A percentile compares a stretch with the other conserved stretches of the same genome.
These are phyloP conservation scores for Trogon melanurus DNA, from an alignment of 2,113 vertebrate genomes.

Conservation along the genomic window DNA sequence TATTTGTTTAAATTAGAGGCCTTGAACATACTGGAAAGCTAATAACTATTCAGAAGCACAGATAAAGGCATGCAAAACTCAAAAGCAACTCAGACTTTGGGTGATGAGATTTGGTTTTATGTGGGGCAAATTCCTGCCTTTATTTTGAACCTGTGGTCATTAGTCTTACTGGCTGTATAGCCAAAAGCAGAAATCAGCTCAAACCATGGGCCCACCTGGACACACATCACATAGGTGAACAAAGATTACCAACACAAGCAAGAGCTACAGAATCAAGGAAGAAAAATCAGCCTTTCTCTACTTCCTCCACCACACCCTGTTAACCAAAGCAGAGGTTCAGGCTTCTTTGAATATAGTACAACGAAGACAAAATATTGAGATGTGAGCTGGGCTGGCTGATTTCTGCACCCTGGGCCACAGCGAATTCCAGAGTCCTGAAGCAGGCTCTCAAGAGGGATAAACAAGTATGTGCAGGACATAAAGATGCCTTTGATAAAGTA, in stretches of 20 bases:
- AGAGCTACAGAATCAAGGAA: not conserved
- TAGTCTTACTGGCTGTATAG: rapidly evolving
- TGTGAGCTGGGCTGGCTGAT: not conserved
- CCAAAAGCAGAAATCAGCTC: not conserved
- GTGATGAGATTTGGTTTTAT: not conserved
- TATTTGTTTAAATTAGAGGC: not conserved
- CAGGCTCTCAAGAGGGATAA: not conserved
- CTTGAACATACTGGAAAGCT: not conserved
- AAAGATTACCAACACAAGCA: not conserved
- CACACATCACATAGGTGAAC: not conserved
- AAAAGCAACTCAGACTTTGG: not conserved
- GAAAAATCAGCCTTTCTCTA: not conserved
- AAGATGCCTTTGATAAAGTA: not conserved
- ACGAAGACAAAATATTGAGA: not conserved
- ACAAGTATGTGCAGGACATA: not conserved
- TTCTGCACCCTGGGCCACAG: not conserved
- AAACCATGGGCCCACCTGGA: not conserved
- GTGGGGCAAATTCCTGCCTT: not conserved
- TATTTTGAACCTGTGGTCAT: not conserved
- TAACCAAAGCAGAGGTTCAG: not conserved
- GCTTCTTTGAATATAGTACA: not conserved
- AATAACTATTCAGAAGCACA: not conserved
- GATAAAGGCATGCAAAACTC: not conserved
- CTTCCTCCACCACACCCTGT: not conserved
- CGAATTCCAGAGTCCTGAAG: not conserved